Conservation (phyloP, 2,797 vertebrate species). For the Rhynchonycteris naso region DNA sequence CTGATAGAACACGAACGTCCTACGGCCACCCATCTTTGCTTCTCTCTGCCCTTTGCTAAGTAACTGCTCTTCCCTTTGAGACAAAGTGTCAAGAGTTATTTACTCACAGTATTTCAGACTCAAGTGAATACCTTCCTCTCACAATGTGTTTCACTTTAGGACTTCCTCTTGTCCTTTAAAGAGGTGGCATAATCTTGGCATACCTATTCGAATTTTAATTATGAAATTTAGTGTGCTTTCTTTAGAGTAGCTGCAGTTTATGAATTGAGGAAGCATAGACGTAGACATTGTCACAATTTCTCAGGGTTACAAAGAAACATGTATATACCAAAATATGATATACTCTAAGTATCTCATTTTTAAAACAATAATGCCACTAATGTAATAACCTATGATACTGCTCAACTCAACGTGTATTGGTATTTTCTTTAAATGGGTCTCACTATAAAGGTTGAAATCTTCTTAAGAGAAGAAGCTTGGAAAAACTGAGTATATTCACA, state of each 20-base stretch:
- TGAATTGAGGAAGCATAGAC: neutral
- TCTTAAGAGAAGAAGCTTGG: constrained; percentile 43
- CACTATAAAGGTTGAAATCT: neutral
- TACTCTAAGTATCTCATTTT: neutral
- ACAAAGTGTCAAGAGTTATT: neutral
- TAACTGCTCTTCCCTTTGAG: neutral
- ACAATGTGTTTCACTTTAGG: neutral
- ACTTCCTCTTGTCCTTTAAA: neutral
- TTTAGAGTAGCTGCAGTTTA: neutral
- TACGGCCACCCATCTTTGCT: neutral
- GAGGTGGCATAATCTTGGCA: neutral
- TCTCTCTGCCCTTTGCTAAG: neutral
- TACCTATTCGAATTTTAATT: neutral
- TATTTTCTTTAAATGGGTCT: neutral
- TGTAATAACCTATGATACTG: neutral
- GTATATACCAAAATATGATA: neutral
- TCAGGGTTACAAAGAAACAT: neutral
- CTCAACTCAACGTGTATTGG: neutral
- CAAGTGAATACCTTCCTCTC: neutral
- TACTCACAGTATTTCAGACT: neutral
- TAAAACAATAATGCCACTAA: neutral
- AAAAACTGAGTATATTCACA: constrained; percentile 72
- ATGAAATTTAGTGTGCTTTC: neutral
- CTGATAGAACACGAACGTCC: neutral
- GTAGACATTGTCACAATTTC: neutral